These are phyloP conservation scores for Tribolium castaneum DNA, from an alignment of 1,140 invertebrate species.

Conservation along the genomic window DNA sequence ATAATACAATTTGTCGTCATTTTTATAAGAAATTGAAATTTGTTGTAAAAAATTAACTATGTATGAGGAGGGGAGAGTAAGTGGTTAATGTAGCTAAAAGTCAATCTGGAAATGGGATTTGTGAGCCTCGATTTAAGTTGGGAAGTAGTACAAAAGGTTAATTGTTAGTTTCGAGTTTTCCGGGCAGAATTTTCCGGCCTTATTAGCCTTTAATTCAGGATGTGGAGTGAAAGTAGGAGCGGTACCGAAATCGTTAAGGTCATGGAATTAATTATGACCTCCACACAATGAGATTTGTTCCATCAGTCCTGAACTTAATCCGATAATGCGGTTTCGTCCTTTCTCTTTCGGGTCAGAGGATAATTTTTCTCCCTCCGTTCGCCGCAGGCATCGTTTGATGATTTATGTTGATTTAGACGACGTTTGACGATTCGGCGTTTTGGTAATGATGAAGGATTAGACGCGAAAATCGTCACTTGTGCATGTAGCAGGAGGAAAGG, in stretches of 20 bases:
- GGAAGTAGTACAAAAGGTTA: neutral
- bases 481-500: neutral
- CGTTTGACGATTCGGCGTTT: neutral
- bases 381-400: neutral
- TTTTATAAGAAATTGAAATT: neutral
- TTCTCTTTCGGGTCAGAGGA: conserved; percentile 9
- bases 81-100: neutral
- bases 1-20: neutral
- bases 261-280: conserved; percentile 10
- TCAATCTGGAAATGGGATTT: neutral
- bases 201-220: neutral
- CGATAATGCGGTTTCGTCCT: conserved; percentile 9
- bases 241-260: neutral
- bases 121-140: neutral
- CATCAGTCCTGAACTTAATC: conserved; percentile 12
- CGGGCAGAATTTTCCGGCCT: neutral
- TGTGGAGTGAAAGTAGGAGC: neutral
- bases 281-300: conserved; percentile 9
- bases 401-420: neutral
- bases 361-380: neutral
- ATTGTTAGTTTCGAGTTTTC: conserved; percentile 2
- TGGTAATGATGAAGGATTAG: neutral
- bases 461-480: neutral
- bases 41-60: too few relatives aligned
- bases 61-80: neutral